Base-by-base conservation (phyloP, 2,888 invertebrate species). In the Rotaria sp. region DNA sequence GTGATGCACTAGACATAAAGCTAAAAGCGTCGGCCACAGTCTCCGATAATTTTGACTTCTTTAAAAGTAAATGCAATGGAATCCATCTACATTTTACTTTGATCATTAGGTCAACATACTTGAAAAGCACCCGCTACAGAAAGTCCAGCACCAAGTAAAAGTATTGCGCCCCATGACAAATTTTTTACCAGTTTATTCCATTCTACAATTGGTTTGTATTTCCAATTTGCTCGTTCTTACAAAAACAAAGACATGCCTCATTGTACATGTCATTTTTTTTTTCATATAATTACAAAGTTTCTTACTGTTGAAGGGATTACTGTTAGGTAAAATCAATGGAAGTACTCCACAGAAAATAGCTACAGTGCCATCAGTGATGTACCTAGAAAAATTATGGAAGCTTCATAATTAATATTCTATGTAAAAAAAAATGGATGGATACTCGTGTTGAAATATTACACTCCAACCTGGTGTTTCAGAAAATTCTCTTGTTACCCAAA, bases 101-200 rank as follows among this genome's bases (percentile, higher is more conserved):
- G 75, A 4, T 52, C 26, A 35, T 52, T 26, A 45, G 10, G 2
- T 50, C 30, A 41, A 80, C 85, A 75, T 88, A 91, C 93, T 89
- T 94, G 94, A 88, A 95, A 94, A 87, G 95, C 96, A 87, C 94
- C 94, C 0, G 96, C 96, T 86, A 96, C 92, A 0, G 96, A 96
- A 91, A 96, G 96, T 0, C 57, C 80, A 52, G 52, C 57, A 86
- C 90, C 90, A 84, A 96, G 92, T 85, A 96, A 93, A 89, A 96
- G 94, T 59, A 96, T 93, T 11, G 96, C 93, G 59, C 95, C 95
- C 96, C 96, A 96, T 10, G 96, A 96, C 88, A 96, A 94, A 90
- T 95, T 95, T 85, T 94, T 93, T 89, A 96, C 95, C 45, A 96
- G 93, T 80, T 94, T 94, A 88, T 94, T 94, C 96, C 96, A 96